Conservation (phyloP, 1,140 invertebrate genomes). For the Leptinotarsa undecemlineata region DNA sequence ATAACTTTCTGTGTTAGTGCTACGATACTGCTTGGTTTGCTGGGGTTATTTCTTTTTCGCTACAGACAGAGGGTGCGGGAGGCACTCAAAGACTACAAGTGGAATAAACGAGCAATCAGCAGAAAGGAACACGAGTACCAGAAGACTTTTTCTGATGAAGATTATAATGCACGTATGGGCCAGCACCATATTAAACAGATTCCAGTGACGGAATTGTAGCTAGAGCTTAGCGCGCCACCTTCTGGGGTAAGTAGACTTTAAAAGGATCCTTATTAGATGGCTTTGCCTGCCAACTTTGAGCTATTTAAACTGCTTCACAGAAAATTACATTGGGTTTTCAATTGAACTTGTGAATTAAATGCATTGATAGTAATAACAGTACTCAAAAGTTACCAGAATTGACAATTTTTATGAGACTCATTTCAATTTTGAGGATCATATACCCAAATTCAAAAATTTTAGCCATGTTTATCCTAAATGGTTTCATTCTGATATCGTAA, state of each 20-base stretch:
- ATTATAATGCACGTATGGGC: conserved; percentile 74
- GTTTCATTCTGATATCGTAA: no score
- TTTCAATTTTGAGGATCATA: no score
- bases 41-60: conserved; percentile 72
- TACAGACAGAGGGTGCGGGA: conserved; percentile 78
- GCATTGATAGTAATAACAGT: no score
- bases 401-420: no score
- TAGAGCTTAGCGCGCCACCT: conserved; percentile 82
- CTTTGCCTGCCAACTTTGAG: no score
- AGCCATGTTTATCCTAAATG: no score
- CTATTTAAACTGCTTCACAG: no score
- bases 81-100: conserved; percentile 79
- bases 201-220: conserved; percentile 90
- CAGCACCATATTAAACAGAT: conserved; percentile 70
- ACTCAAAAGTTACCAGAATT: no score
- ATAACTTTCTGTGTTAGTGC: conserved; percentile 71
- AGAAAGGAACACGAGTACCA: conserved; percentile 86
- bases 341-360: no score
- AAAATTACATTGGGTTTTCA: no score
- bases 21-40: conserved; percentile 58
- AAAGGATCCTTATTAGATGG: no score
- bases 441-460: no score
- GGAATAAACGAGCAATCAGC: conserved; percentile 75
- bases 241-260: conserved; percentile 58
- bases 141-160: conserved; percentile 84